Base-by-base conservation (phyloP, 2,888 invertebrate species). In the Busseola fusca region DNA sequence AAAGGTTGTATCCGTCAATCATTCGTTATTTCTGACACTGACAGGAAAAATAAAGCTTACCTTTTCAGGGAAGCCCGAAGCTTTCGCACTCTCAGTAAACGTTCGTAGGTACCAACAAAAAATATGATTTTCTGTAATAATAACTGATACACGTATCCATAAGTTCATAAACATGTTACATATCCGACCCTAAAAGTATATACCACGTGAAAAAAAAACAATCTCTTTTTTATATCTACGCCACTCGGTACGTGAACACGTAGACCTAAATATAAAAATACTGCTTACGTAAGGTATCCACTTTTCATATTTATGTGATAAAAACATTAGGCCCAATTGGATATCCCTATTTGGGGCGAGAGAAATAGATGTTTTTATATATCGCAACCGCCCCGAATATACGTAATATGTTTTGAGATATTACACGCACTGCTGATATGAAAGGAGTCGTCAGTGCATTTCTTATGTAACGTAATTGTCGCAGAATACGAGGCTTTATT, bases 301-400 rank as follows among this genome's bases (percentile, higher is more conserved):
- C 83, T 82, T 84, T 84, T 82, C 84, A 84, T 84, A 80, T 83
- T 84, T 83, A 80, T 85, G 86, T 84, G 83, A 84, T 84, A 82
- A 85, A 85, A 84, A 86, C 84, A 84, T 84, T 84, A 80, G 82
- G 80, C 73, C 80, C 85, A 84, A 85, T 84, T 82, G 84, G 84
- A 82, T 84, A 78, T 82, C 72, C 74, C 74, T 76, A 83, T 83
- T 83, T 84, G 74, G 74, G 72, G 78, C 63, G 77, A 62, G 72
- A 82, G 68, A 59, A 78, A 83, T 84, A 76, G 52, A 77, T 74
- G 78, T 84, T 77, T 84, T 81, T 83, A 81, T 75, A 64, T 64
- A 76, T 72, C 57, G 50, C 66, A 58, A 64, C 66, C 65, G 67
- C 62, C 57, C 45, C 48, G 64, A 80, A 78, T 69, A n/a, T 48